Evolutionary conservation across 2,888 invertebrate genomes (phyloP).

Genomic region (Anodontia alba): DNA sequence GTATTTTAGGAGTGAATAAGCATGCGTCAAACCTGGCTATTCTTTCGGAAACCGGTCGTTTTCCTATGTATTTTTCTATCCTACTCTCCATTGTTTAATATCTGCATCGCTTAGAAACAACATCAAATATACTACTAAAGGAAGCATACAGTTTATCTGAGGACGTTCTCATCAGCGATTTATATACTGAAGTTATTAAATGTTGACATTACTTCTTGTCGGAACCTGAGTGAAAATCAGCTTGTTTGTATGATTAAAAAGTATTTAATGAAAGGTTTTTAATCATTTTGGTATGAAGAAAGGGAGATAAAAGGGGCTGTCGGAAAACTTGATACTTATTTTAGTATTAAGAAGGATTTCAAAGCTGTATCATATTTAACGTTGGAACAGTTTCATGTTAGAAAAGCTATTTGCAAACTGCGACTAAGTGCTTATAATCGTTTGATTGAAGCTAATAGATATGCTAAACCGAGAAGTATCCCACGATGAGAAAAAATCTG

Average conservation of each 20-base stretch:
- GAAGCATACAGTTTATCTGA: conserved; percentile 1
- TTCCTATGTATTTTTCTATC: neutral
- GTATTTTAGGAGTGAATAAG: neutral
- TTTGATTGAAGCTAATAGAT: conserved; percentile 3
- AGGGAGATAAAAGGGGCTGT: neutral
- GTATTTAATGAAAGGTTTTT: neutral
- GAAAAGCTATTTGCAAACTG: neutral
- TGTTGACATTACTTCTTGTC: conserved; percentile 2
- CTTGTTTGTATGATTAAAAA: neutral
- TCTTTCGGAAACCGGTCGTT: neutral
- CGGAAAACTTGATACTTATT: neutral
- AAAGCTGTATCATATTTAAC: neutral
- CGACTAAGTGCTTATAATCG: neutral
- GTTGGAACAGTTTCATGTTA: neutral
- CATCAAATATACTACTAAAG: neutral
- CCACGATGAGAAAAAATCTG: neutral
- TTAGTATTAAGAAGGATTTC: neutral
- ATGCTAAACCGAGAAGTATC: neutral
- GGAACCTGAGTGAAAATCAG: neutral
- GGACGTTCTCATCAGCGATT: neutral
- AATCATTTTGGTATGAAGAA: neutral
- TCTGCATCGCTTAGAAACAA: neutral
- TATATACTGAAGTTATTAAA: neutral
- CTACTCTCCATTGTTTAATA: neutral
- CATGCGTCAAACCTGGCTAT: neutral